Evolutionary conservation across 2,113 vertebrate species (phyloP).

Genomic region (Strix aluco): DNA sequence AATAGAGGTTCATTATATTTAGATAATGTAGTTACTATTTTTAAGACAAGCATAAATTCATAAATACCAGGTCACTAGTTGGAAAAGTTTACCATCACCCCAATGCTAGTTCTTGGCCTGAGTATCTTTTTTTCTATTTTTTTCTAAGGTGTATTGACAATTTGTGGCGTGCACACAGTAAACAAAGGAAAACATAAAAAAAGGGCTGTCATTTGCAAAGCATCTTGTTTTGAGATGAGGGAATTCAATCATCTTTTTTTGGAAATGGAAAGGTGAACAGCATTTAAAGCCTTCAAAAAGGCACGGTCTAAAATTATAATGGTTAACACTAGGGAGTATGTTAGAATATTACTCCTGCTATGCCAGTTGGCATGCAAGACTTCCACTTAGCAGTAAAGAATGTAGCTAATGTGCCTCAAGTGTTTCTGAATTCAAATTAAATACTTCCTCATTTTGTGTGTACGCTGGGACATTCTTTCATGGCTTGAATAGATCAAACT

Average conservation of each 20-base stretch:
- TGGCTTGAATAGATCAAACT: constrained; percentile 9
- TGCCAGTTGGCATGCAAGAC: constrained; percentile 4
- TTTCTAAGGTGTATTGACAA: not conserved
- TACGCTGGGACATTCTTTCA: not conserved
- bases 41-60: not conserved
- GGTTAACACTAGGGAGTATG: not conserved
- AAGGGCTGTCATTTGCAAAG: not conserved
- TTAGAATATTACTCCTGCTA: constrained; percentile 3
- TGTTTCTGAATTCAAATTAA: constrained; percentile 58
- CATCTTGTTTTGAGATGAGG: not conserved
- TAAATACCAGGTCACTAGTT: not conserved
- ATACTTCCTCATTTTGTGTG: constrained; percentile 17
- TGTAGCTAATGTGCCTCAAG: constrained; percentile 16
- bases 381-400: constrained; percentile 24
- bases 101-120: not conserved
- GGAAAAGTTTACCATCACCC: not conserved
- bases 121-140: not conserved
- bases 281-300: constrained; percentile 15
- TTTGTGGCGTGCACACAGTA: not conserved
- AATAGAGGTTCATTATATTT: not conserved
- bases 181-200: not conserved
- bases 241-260: not conserved
- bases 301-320: not conserved
- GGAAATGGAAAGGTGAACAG: constrained; percentile 8
- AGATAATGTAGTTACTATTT: not conserved